Percentiles rank a stretch among this genome's conserved stretches.
Evolutionary conservation across 2,888 invertebrate genomes (phyloP).

Genomic region (Drosophila koepferae): DNA sequence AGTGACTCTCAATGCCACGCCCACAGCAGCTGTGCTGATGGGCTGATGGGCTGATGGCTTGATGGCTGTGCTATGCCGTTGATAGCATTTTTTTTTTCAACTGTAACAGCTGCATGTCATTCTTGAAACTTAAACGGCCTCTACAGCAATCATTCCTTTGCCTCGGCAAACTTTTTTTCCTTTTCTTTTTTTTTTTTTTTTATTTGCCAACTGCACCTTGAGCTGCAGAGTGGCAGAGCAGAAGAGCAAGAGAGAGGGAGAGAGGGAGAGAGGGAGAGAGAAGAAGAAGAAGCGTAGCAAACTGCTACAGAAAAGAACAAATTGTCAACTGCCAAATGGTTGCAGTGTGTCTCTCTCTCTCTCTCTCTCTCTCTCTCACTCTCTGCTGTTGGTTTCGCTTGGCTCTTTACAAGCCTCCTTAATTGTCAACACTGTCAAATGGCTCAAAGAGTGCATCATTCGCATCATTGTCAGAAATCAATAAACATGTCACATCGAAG

Average conservation of each 20-base stretch:
- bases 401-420: not conserved
- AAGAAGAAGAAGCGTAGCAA: not conserved
- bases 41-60: not conserved
- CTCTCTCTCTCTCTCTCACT: not conserved
- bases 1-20: conserved; percentile 50
- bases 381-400: not conserved
- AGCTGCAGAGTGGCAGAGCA: not conserved
- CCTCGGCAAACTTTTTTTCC: not conserved
- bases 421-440: not conserved
- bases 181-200: not conserved
- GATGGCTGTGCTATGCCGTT: conserved; percentile 9
- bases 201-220: conserved; percentile 10
- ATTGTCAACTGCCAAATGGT: conserved; percentile 29
- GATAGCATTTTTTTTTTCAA: conserved; percentile 19
- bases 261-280: not conserved
- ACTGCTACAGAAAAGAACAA: not conserved
- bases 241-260: not conserved
- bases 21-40: conserved; percentile 21
- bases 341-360: not conserved
- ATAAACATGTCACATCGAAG: conserved; percentile 9
- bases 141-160: not conserved
- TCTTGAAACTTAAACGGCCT: conserved; percentile 37
- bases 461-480: conserved; percentile 15
- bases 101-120: conserved; percentile 33
- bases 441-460: conserved; percentile 7